A percentile compares a stretch with the other conserved stretches of the same genome.
These are phyloP conservation scores for Scolopax rusticola DNA, from an alignment of 2,797 vertebrate species.

Conservation along the genomic window DNA sequence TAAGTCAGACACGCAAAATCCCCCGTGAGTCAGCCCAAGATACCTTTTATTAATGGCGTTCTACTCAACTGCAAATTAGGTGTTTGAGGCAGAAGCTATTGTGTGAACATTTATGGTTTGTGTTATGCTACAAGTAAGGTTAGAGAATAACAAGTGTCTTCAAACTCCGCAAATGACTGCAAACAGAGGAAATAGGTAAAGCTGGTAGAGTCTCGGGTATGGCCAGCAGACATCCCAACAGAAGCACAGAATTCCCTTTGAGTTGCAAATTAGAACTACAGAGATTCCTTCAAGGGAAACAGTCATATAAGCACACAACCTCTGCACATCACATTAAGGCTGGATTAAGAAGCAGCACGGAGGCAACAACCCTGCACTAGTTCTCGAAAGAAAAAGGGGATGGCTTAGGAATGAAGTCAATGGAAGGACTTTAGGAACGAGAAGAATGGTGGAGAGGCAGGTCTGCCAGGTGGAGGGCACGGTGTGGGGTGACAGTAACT, in stretches of 20 bases:
- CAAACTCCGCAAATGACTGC: not conserved
- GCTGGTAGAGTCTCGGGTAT: not conserved
- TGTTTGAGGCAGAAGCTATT: not conserved
- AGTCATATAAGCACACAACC: not conserved
- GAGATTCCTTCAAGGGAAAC: not conserved
- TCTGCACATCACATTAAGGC: not conserved
- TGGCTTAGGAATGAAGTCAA: not conserved
- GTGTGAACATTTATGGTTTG: not conserved
- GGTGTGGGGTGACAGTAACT: not conserved
- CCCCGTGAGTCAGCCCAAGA: not conserved
- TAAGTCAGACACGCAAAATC: not conserved
- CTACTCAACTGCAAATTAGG: conserved; percentile 5
- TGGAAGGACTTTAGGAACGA: not conserved
- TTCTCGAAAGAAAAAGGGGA: not conserved
- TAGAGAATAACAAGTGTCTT: conserved; percentile 16
- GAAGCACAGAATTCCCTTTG: not conserved
- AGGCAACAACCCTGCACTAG: conserved; percentile 13
- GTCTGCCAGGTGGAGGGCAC: not conserved
- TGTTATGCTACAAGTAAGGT: conserved; percentile 29
- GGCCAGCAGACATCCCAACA: not conserved
- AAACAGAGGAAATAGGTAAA: conserved; percentile 23
- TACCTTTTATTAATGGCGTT: not conserved
- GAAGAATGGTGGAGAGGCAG: not conserved
- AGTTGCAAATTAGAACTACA: not conserved
- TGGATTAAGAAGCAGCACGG: not conserved